Conservation (phyloP, 2,888 invertebrate genomes). For the Myopa tessellatipennis region DNA sequence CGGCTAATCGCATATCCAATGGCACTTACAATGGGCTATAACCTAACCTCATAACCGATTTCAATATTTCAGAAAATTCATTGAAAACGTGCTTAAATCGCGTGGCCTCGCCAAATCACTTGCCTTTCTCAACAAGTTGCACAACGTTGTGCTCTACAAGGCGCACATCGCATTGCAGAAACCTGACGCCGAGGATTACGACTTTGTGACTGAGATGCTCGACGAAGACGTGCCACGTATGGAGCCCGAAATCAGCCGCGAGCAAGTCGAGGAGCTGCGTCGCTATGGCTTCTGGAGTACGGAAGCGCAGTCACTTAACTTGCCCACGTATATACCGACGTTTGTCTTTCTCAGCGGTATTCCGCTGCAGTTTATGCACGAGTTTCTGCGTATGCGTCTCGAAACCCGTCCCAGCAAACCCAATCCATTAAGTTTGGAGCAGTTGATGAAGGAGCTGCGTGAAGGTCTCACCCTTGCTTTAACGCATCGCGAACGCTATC, state of each 20-base stretch:
- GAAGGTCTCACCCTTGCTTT: slow-evolving; percentile 89
- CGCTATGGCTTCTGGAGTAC: slow-evolving; percentile 81
- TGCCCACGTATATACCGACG: slow-evolving; percentile 87
- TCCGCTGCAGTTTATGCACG: slow-evolving; percentile 91
- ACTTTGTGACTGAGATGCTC: slow-evolving; percentile 68
- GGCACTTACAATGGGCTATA: too few species aligned
- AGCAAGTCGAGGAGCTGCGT: slow-evolving; percentile 64
- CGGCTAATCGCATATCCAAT: too few species aligned
- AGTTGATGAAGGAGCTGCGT: slow-evolving; percentile 89
- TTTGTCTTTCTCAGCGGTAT: slow-evolving; percentile 89
- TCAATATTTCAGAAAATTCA: slow-evolving; percentile 75
- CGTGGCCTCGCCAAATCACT: slow-evolving; percentile 86
- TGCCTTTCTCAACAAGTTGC: slow-evolving; percentile 80
- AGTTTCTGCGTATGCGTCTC: slow-evolving; percentile 86
- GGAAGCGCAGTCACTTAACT: slow-evolving; percentile 79
- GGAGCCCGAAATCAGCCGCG: slow-evolving; percentile 65
- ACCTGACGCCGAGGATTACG: slow-evolving; percentile 63
- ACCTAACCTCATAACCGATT: not conserved
- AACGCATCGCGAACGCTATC: slow-evolving; percentile 82
- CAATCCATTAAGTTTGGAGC: slow-evolving; percentile 86
- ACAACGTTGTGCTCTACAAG: slow-evolving; percentile 76
- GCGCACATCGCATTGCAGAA: slow-evolving; percentile 78
- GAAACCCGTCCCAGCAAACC: slow-evolving; percentile 86
- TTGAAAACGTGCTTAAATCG: slow-evolving; percentile 88
- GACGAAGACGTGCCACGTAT: slow-evolving; percentile 66